These are phyloP conservation scores for Prosapia bicincta DNA, from an alignment of 2,888 invertebrate genomes.

Conservation along the genomic window DNA sequence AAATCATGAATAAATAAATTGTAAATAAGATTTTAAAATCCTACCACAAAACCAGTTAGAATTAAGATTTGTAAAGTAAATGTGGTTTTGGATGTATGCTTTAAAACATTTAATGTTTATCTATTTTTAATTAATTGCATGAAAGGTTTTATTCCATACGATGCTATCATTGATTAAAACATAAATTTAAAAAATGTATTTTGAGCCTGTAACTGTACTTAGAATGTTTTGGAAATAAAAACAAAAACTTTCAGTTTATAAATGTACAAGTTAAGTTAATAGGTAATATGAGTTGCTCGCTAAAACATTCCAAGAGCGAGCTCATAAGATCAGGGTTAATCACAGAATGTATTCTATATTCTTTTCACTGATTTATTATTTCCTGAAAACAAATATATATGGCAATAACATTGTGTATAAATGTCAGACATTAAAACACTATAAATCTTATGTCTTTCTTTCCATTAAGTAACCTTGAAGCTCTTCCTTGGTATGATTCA, in stretches of 20 bases:
- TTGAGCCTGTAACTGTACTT: background rate
- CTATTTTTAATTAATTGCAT: background rate
- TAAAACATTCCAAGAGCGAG: background rate
- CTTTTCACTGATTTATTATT: slow-evolving; percentile 14
- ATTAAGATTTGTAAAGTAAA: background rate
- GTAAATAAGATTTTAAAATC: slow-evolving; percentile 3
- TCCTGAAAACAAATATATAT: slow-evolving; percentile 23
- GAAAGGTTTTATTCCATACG: background rate
- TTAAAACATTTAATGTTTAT: background rate
- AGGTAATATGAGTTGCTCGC: too few relatives aligned
- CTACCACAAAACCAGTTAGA: background rate
- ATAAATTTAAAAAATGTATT: too few relatives aligned
- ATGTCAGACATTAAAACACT: background rate
- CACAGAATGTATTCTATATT: background rate
- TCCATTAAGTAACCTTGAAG: too few relatives aligned
- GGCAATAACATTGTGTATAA: slow-evolving; percentile 26
- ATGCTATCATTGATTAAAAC: background rate
- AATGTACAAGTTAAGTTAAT: background rate
- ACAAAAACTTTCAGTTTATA: background rate
- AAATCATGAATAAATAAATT: too few relatives aligned
- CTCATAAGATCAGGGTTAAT: background rate
- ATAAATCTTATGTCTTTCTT: too few relatives aligned
- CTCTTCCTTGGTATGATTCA: too few relatives aligned
- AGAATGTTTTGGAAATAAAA: background rate
- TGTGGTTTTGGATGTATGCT: background rate